A percentile compares a stretch with the other conserved stretches of the same genome.
Conservation (phyloP, 2,888 invertebrate genomes). For the Pherbina coryleti region DNA sequence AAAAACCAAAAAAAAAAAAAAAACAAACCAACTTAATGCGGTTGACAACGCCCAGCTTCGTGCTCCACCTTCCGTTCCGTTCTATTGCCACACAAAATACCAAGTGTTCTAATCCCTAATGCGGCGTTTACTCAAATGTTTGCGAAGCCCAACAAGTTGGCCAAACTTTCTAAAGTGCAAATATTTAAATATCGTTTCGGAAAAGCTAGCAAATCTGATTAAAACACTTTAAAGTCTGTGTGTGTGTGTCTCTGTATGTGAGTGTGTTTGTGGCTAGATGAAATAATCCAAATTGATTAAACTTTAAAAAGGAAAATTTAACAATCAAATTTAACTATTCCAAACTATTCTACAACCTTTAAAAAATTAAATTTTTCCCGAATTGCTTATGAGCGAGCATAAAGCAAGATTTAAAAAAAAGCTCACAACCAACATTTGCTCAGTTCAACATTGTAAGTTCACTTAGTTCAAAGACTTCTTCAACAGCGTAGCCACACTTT, state of each 20-base stretch:
- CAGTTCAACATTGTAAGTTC: background rate
- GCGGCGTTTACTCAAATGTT: constrained; percentile 16
- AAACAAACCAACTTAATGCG: background rate
- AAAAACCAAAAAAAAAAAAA: background rate
- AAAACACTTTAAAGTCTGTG: background rate
- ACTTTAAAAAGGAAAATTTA: background rate
- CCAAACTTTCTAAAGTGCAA: background rate
- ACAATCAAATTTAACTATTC: background rate
- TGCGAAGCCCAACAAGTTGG: constrained; percentile 26
- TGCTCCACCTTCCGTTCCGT: background rate
- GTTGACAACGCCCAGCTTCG: background rate
- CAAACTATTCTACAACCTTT: no score
- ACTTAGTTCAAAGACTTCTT: background rate
- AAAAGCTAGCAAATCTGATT: background rate
- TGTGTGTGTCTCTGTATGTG: background rate
- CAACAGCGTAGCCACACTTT: background rate
- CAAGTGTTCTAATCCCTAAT: constrained; percentile 35
- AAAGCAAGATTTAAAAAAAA: no score
- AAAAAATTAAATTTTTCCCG: no score
- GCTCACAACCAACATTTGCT: no score
- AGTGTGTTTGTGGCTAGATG: background rate
- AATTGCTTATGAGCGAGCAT: no score
- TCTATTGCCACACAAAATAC: background rate
- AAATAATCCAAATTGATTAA: background rate
- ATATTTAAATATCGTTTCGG: background rate